Evolutionary conservation across 2,113 vertebrate species (phyloP).

Genomic region (Condylura cristata): DNA sequence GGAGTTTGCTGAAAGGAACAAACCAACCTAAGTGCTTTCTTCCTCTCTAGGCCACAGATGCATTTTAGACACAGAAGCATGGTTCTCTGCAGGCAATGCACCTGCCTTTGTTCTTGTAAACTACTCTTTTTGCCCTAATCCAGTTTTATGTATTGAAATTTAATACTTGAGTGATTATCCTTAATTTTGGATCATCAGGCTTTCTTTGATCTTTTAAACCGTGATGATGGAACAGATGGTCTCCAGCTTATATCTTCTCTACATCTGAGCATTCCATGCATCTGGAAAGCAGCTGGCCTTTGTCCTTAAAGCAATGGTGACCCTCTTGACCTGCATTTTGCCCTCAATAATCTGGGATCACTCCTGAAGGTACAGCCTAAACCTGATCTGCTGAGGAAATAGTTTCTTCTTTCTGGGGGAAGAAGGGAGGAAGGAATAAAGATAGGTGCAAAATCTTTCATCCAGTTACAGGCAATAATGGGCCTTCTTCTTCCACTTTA

Average conservation of each 20-base stretch:
- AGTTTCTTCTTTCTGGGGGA: too few species aligned
- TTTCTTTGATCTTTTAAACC: not conserved
- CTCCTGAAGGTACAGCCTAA: not conserved
- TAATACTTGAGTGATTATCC: not conserved
- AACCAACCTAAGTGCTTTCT: not conserved
- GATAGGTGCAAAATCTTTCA: not conserved
- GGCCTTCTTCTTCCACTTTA: not conserved
- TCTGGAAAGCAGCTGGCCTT: not conserved
- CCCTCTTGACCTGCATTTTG: not conserved
- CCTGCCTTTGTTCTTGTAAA: not conserved
- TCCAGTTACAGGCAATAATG: not conserved
- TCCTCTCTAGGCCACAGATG: not conserved
- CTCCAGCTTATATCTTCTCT: not conserved
- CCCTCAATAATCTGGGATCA: not conserved
- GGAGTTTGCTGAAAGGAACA: not conserved
- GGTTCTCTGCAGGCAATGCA: not conserved
- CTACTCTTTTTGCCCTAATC: not conserved
- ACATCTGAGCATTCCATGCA: not conserved
- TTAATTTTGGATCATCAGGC: not conserved
- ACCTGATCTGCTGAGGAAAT: not conserved
- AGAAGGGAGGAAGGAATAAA: not conserved
- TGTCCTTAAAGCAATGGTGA: not conserved
- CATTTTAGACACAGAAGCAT: not conserved
- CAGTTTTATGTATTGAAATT: slow-evolving; percentile 8
- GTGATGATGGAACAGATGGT: not conserved